Base-by-base conservation (phyloP, 2,888 invertebrate species). In the Caenorhabditis becei region DNA sequence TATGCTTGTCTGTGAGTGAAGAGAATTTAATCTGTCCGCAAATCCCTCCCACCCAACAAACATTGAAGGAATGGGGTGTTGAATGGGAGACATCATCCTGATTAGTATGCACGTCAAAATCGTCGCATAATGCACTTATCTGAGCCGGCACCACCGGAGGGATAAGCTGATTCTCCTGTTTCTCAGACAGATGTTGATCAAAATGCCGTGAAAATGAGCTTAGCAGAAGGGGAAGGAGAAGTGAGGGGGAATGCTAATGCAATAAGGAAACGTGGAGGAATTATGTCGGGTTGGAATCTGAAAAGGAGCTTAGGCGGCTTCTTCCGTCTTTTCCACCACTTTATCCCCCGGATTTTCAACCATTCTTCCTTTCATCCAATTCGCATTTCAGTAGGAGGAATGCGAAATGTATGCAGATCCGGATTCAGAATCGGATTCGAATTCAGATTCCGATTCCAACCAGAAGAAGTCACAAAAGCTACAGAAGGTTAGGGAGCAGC, bases 241-340 rank as follows among this genome's bases (percentile, higher is more conserved):
- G 54, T 2, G 54, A 26, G n/a, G 28, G 20, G 5, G 56, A n/a
- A 56, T 26, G 65, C 32, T 74, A 74, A 74, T 74, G 56, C 65
- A 74, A 74, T 74, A 74, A 74, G 74, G 74, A 74, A 74, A 74
- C 74, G 74, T 63, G 10, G 51, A 58, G 41, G 41, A 65, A 65
- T 74, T 65, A 74, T 74, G 74, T 65, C 10, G 74, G 41, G 23
- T 63, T 37, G 49, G 32, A 65, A 65, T 66, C 65, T 71, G 56
- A 35, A 65, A 63, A 63, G 41, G 54, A 63, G 51, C 56, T 47
- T 56, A 58, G 58, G 14, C 41, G 2, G 11, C 58, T 63, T 66
- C 49, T 28, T 56, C 63, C 28, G n/a, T n/a, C n/a, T n/a, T 63
- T 23, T 72, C 47, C 23, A 3, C 32, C 47, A 53, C 47, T 63